A percentile compares a stretch with the other conserved stretches of the same genome.
Conservation (phyloP, 2,113 vertebrate species). For the Etia nguti region DNA sequence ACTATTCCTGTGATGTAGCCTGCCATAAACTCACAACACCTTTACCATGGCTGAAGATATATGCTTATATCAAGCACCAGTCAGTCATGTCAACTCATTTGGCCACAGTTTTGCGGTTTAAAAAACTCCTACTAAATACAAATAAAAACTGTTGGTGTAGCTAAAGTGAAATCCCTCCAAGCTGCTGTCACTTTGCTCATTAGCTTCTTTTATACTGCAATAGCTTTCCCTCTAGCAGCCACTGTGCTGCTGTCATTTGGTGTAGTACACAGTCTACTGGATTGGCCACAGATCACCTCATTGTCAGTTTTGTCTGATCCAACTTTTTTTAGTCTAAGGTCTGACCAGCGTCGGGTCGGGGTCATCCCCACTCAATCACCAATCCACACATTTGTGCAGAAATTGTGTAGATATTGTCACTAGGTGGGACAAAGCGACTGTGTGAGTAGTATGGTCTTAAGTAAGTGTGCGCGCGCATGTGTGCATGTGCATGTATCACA, state of each 20-base stretch:
- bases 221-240: background rate
- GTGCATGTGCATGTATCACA: background rate
- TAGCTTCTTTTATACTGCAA: background rate
- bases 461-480: too few species aligned
- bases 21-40: background rate
- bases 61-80: background rate
- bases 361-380: background rate
- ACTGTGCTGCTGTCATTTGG: background rate
- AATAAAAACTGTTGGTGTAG: background rate
- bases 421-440: too few species aligned
- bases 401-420: background rate
- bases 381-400: background rate
- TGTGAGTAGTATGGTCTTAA: background rate
- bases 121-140: background rate
- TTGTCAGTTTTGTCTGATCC: background rate
- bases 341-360: background rate
- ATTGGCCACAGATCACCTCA: background rate
- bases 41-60: background rate
- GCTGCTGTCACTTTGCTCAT: background rate
- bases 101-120: background rate
- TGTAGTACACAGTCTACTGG: background rate
- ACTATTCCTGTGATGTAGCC: background rate
- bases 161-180: background rate
- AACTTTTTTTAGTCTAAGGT: background rate
- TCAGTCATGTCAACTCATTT: background rate